Evolutionary conservation across 1,140 invertebrate genomes (phyloP), one percentile per base, ranked within the genome.

Genomic region (Brachionus angularis): DNA sequence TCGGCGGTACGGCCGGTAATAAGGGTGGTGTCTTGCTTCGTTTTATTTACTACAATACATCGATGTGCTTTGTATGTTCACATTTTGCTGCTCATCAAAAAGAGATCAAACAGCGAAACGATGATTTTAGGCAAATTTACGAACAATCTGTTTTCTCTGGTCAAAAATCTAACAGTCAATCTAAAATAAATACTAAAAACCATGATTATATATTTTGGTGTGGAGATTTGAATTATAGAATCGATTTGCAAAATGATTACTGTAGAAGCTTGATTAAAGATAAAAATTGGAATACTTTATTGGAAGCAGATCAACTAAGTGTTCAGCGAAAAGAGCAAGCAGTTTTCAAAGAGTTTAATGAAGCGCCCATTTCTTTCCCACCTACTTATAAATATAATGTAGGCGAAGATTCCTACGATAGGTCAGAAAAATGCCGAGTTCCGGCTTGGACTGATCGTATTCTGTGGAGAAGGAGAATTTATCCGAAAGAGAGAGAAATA

Each of bases 151-250:
- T 3, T 23, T 27, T 71, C 8, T 44, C n/a, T 33, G 71, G 33
- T n/a, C 58, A 25, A 44, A 69, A 42, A 44, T n/a, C n/a, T n/a
- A n/a, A n/a, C n/a, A 21, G 44, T 29, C 7, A 14, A 36, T n/a
- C 75, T 86, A 85, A 86, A 91, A 25, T 84, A 91, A 72, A 91
- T 89, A 0, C 80, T 0, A 89, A 91, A 80, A 90, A 90, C 12
- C 96, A 99, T 79, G 96, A 99, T 83, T 96, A 95, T 81, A 88
- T 98, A 0, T 98, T 99, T 80, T 99, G 96, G 95, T 95, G 93
- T 81, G 96, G 96, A 0, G 96, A 99, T 84, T 98, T 99, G 81
- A 99, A 99, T 80, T 99, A 98, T 78, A 85, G 96, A 69, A 89
- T 99, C 72, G 94, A 97, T 79, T 87, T 98, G 85, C 88, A 90